Evolutionary conservation across 1,140 invertebrate genomes (phyloP), one percentile per base, ranked within the genome.

Genomic region (Laupala kohalensis): DNA sequence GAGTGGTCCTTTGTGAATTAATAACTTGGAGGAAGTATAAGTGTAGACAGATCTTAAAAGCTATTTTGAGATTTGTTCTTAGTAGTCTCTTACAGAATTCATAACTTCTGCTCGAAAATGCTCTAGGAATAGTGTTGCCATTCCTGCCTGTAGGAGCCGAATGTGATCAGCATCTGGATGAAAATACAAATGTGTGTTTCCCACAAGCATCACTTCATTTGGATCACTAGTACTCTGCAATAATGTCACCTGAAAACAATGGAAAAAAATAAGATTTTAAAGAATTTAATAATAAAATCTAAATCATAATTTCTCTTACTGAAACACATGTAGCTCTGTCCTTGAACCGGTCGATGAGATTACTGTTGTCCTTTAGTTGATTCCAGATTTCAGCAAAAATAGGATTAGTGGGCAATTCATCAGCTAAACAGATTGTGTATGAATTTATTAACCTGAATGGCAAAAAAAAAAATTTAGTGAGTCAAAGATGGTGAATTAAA

Each of bases 171-270:
- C 90, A 79, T 92, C 87, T 3, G 93, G 92, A 78, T 94, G 91
- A 78, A 95, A 97, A 80, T 94, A 97, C 23, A 97, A 84, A 84
- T 98, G 96, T 0, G 93, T 96, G 77, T 95, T 96, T 25, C 87
- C 93, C 69, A 95, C 83, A 70, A 95, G 78, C 30, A 95, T 71
- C 69, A 87, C 81, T 76, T 89, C 83, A 70, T 82, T 80, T 6
- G 82, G 81, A 76, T 85, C 83, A 27, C 89, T 85, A 67, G 84
- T 78, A 6, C 85, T 86, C 77, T 88, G 82, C 67, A 94, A 80
- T 30, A 88, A 77, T 27, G 84, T 79, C 19, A 85, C 83, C 86
- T 89, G 74, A 12, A 78, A 77, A n/a, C n/a, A n/a, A 67, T 24
- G 19, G 28, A 25, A 4, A 29, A 25, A 28, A 67, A 64, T 24